Percentiles rank a stretch among this genome's conserved stretches.
These are phyloP conservation scores for Megalonaias nervosa DNA, from an alignment of 1,140 invertebrate species.

Conservation along the genomic window DNA sequence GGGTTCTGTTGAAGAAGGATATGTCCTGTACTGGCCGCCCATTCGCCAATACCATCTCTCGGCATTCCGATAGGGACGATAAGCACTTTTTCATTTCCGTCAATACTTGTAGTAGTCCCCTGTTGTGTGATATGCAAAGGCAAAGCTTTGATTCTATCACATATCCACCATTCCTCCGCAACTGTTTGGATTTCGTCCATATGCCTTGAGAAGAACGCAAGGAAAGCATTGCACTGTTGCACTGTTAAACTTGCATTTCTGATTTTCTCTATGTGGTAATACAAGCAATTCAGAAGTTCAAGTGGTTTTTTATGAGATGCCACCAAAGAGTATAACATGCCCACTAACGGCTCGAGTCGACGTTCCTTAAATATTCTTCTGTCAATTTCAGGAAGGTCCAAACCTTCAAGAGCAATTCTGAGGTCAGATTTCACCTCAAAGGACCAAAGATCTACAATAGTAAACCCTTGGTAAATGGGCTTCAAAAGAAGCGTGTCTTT, in stretches of 20 bases:
- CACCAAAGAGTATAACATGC: background rate
- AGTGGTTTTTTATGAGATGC: background rate
- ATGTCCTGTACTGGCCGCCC: background rate
- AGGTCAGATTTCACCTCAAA: background rate
- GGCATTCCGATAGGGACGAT: slow-evolving; percentile 5
- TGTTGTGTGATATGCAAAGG: slow-evolving; percentile 11
- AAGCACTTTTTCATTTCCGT: background rate
- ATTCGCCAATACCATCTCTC: slow-evolving; percentile 9
- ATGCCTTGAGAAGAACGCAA: slow-evolving; percentile 1
- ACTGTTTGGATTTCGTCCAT: background rate
- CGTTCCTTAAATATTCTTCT: background rate
- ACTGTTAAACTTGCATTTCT: background rate
- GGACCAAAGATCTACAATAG: background rate
- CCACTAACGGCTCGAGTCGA: background rate
- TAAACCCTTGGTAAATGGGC: background rate
- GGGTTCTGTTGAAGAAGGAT: background rate
- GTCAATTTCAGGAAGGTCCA: slow-evolving; percentile 2
- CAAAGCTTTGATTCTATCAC: background rate
- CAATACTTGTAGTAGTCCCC: background rate
- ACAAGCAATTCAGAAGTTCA: slow-evolving; percentile 4
- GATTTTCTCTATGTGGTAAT: background rate
- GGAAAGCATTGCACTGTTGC: background rate
- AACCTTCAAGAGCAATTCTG: background rate
- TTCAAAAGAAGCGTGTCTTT: background rate
- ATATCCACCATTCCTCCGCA: background rate